These are phyloP conservation scores for Pungitius pungitius DNA, from an alignment of 2,113 vertebrate species.

Conservation along the genomic window DNA sequence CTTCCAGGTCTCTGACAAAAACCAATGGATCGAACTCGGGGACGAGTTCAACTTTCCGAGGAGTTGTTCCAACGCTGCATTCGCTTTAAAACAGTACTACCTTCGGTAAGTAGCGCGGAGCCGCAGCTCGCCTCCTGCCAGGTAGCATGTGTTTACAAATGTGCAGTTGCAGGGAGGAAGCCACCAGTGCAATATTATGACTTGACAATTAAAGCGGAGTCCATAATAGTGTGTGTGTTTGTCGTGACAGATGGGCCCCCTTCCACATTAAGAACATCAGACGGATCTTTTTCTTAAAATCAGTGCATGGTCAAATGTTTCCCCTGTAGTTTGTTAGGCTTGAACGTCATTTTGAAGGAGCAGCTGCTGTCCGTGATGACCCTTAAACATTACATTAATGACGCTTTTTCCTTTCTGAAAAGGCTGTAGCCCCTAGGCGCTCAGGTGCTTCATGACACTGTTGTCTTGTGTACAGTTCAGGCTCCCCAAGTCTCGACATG, in stretches of 20 bases:
- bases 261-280: not conserved
- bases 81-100: slow-evolving; percentile 99
- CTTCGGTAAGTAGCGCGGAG: slow-evolving; percentile 90
- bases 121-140: slow-evolving; percentile 44
- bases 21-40: slow-evolving; percentile 96
- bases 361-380: not conserved
- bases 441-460: slow-evolving; percentile 10
- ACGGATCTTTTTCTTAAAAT: not conserved
- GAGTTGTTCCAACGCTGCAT: slow-evolving; percentile 98
- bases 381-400: not conserved
- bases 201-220: not conserved
- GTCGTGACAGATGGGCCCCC: not conserved
- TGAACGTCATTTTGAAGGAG: not conserved
- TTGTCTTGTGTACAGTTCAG: slow-evolving; percentile 16
- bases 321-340: not conserved
- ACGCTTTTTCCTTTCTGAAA: slow-evolving; percentile 12
- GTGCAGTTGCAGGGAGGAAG: slow-evolving; percentile 52
- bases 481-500: slow-evolving; percentile 17
- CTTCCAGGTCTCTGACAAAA: slow-evolving; percentile 95
- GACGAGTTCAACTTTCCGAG: slow-evolving; percentile 98
- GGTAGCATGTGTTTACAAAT: slow-evolving; percentile 83
- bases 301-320: not conserved
- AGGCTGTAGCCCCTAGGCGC: slow-evolving; percentile 10
- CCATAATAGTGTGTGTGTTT: slow-evolving; percentile 18
- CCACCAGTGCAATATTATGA: not conserved